Percentiles rank a stretch among this genome's conserved stretches.
Conservation (phyloP, 2,888 invertebrate genomes). For the Zhuqinia jingwanae region DNA sequence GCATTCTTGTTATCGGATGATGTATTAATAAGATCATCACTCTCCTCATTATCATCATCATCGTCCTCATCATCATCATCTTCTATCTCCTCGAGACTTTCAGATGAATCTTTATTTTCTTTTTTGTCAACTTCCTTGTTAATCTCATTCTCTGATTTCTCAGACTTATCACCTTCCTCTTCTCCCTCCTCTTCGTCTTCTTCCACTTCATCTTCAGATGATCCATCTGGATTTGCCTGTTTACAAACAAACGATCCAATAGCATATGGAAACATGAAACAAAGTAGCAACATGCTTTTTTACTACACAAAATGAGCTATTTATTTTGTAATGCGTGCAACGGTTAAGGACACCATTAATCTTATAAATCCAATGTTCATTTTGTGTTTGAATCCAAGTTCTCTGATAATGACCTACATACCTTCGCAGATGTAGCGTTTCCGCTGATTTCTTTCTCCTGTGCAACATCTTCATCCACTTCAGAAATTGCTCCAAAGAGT, state of each 20-base stretch:
- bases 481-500: conserved; percentile 43
- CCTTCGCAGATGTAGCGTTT: conserved; percentile 49
- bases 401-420: conserved; percentile 62
- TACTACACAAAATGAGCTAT: not conserved
- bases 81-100: conserved; percentile 68
- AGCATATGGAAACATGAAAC: not conserved
- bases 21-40: conserved; percentile 57
- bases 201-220: conserved; percentile 24
- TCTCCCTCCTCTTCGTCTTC: conserved; percentile 52
- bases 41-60: conserved; percentile 70
- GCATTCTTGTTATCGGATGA: conserved; percentile 60
- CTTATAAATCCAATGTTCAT: not conserved
- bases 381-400: not conserved
- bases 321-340: not conserved
- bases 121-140: conserved; percentile 34
- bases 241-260: not conserved
- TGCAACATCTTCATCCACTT: conserved; percentile 21
- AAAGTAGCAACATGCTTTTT: not conserved
- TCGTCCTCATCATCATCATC: conserved; percentile 76
- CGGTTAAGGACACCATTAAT: conserved; percentile 31
- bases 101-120: conserved; percentile 40
- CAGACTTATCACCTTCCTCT: conserved; percentile 26
- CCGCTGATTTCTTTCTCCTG: conserved; percentile 31
- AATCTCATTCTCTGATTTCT: conserved; percentile 40
- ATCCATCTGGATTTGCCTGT: conserved; percentile 22